These are phyloP conservation scores for Rhorus exstirpatorius DNA, from an alignment of 2,888 invertebrate genomes.

Conservation along the genomic window DNA sequence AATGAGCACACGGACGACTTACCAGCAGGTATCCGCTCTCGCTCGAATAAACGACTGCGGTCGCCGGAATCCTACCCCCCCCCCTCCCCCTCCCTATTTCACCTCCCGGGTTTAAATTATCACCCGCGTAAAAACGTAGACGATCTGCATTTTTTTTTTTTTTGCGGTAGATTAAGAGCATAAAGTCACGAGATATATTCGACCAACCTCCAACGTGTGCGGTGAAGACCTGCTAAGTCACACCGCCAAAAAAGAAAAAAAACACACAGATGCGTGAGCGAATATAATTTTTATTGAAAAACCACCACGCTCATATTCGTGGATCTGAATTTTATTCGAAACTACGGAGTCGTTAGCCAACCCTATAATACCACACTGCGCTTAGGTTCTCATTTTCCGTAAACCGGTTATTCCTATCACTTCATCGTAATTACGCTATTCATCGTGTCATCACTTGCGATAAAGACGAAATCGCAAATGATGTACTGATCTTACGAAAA, in stretches of 20 bases:
- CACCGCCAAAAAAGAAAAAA: not conserved
- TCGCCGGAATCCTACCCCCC: not conserved
- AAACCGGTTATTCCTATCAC: not conserved
- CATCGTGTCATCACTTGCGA: not conserved
- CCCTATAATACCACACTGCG: no score
- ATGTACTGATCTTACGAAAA: conserved; percentile 30
- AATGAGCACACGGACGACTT: conserved; percentile 32
- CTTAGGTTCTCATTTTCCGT: not conserved
- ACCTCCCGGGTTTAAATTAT: conserved; percentile 13
- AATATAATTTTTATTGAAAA: not conserved
- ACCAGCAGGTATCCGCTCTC: conserved; percentile 27
- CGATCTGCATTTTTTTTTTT: conserved; percentile 58
- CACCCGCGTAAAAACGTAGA: conserved; percentile 25
- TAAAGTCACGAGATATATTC: conserved; percentile 69
- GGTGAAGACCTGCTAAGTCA: conserved; percentile 7
- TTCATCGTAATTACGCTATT: not conserved
- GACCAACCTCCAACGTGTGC: conserved; percentile 39
- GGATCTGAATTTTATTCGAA: not conserved
- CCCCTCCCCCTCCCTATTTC: not conserved
- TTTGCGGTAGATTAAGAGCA: conserved; percentile 68
- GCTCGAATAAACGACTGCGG: conserved; percentile 27
- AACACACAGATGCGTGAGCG: not conserved
- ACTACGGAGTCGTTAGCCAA: no score
- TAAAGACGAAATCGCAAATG: conserved; percentile 29
- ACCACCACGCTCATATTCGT: not conserved